Percentiles rank a stretch among this genome's conserved stretches.
Evolutionary conservation across 1,140 invertebrate genomes (phyloP).

Genomic region (Bombus superbus): DNA sequence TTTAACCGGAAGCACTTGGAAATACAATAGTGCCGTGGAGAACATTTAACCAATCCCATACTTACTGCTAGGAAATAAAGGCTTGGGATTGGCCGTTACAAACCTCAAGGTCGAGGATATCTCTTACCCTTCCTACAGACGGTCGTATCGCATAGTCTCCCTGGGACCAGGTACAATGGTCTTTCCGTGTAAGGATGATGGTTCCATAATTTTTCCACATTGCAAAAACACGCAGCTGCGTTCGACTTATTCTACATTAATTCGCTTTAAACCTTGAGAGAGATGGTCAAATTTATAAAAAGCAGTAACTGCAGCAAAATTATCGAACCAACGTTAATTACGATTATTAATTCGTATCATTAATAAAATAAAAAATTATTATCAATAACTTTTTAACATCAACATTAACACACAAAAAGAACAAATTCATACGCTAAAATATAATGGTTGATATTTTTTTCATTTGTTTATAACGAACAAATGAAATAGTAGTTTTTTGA

Average conservation of each 20-base stretch:
- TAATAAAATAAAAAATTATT: background rate
- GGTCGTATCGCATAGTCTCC: conserved; percentile 41
- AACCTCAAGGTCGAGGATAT: conserved; percentile 49
- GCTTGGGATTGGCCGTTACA: conserved; percentile 63
- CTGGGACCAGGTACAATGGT: conserved; percentile 45
- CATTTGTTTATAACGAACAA: background rate
- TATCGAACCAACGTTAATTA: conserved; percentile 1
- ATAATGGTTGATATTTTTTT: background rate
- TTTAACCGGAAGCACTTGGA: conserved; percentile 60
- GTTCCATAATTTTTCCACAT: conserved; percentile 55
- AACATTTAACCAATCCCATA: conserved; percentile 64
- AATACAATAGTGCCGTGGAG: conserved; percentile 58
- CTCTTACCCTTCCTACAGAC: conserved; percentile 54
- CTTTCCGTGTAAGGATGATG: conserved; percentile 42
- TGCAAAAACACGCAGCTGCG: conserved; percentile 27
- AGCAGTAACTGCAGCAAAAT: background rate
- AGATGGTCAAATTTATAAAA: background rate
- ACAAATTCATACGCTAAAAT: background rate
- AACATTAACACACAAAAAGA: background rate
- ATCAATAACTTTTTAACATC: background rate
- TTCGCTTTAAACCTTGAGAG: background rate
- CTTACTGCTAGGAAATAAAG: conserved; percentile 31
- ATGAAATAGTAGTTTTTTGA: conserved; percentile 20
- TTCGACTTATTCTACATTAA: conserved; percentile 1
- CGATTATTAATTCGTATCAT: background rate